These are phyloP conservation scores for Brachionus sp. DNA, from an alignment of 1,140 invertebrate genomes.

Conservation along the genomic window DNA sequence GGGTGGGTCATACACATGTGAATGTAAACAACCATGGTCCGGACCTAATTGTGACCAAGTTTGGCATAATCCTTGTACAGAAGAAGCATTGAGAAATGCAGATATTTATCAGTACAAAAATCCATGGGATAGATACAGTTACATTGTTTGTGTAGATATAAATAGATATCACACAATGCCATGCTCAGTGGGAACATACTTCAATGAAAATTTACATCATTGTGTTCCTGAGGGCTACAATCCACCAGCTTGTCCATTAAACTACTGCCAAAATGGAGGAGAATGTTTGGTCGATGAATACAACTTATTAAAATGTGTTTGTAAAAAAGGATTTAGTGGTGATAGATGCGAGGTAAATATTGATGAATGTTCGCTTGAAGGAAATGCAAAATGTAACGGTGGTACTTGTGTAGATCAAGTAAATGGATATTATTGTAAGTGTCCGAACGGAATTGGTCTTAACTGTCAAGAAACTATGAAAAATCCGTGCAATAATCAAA, in stretches of 20 bases:
- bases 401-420: slow-evolving; percentile 39
- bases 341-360: slow-evolving; percentile 44
- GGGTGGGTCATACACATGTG: slow-evolving; percentile 28
- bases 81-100: not conserved
- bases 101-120: slow-evolving; percentile 9
- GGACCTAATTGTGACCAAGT: slow-evolving; percentile 16
- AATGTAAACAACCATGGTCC: slow-evolving; percentile 7
- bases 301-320: slow-evolving; percentile 27
- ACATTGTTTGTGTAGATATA: slow-evolving; percentile 38
- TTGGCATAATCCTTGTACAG: slow-evolving; percentile 43
- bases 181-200: slow-evolving; percentile 42
- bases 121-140: slow-evolving; percentile 39
- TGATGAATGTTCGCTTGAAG: slow-evolving; percentile 36
- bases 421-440: slow-evolving; percentile 41
- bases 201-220: slow-evolving; percentile 40
- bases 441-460: slow-evolving; percentile 14
- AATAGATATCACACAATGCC: slow-evolving; percentile 41
- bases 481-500: not conserved
- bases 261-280: slow-evolving; percentile 22
- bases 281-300: slow-evolving; percentile 42
- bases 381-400: not conserved
- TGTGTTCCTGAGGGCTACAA: slow-evolving; percentile 40
- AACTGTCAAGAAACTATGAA: slow-evolving; percentile 5
- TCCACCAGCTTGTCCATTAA: slow-evolving; percentile 18
- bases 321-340: slow-evolving; percentile 30